These are phyloP conservation scores for Hylyphantes graminicola DNA, from an alignment of 1,140 invertebrate genomes.

Conservation along the genomic window DNA sequence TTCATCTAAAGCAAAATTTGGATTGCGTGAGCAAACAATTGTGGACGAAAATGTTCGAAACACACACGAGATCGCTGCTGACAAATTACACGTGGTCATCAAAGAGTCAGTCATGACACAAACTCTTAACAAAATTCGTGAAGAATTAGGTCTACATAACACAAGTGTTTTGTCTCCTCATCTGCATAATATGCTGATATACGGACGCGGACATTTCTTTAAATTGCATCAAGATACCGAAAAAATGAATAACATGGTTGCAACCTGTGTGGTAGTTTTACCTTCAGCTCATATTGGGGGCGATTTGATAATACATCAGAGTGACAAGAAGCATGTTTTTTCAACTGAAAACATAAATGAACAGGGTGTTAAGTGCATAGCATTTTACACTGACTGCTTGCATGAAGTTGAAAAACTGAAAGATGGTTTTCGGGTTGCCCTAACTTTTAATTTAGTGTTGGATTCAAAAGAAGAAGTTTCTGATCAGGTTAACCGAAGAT, in stretches of 20 bases:
- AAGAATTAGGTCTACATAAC: not conserved
- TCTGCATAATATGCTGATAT: not conserved
- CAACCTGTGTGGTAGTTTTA: not conserved
- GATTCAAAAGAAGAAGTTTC: not conserved
- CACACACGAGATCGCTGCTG: not conserved
- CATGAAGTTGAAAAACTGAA: constrained; percentile 4
- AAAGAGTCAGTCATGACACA: not conserved
- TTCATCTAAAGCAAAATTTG: constrained; percentile 13
- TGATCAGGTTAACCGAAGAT: not conserved
- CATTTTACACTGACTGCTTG: constrained; percentile 3
- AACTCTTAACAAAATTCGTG: not conserved
- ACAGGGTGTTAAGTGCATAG: not conserved
- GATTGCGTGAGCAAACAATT: not conserved
- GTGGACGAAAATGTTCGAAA: constrained; percentile 5
- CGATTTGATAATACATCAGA: not conserved
- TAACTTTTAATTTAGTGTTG: constrained; percentile 4
- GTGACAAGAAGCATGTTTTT: not conserved
- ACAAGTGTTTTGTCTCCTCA: not conserved
- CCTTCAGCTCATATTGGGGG: not conserved
- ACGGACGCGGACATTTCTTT: not conserved
- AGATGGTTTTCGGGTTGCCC: not conserved
- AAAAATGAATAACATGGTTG: not conserved
- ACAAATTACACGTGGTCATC: not conserved
- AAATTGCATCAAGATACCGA: constrained; percentile 9
- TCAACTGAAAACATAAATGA: not conserved